phyloP scores from a whole-genome alignment of 2,797 vertebrate species.

The Sciurus vulgaris region DNA sequence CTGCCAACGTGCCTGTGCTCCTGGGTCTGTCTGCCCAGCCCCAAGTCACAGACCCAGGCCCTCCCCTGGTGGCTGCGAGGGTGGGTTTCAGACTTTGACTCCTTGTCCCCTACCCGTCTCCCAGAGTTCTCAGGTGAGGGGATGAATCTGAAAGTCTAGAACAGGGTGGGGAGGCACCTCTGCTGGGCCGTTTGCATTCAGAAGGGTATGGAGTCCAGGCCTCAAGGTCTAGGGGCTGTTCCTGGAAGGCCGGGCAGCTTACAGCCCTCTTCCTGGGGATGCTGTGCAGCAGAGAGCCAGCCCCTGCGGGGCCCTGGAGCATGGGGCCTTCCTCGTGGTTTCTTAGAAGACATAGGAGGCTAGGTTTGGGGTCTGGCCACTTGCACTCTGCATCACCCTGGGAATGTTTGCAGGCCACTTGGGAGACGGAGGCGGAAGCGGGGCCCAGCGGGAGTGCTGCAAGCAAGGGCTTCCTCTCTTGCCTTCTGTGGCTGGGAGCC shows the following conservation, averaged over 20 bases:
- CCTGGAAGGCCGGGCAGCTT: background rate
- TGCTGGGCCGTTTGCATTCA: background rate
- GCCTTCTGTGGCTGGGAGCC: background rate
- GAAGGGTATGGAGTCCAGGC: background rate
- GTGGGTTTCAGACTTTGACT: background rate
- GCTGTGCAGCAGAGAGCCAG: background rate
- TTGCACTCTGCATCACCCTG: background rate
- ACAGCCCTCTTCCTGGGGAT: background rate
- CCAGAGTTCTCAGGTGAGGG: background rate
- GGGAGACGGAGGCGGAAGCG: background rate
- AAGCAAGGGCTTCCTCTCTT: too few species aligned
- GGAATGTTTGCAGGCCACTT: background rate
- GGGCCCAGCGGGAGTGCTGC: background rate
- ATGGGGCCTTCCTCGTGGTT: background rate
- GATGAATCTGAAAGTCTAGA: background rate
- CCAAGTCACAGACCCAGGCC: background rate
- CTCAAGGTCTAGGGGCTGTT: background rate
- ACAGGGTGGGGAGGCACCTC: too few species aligned
- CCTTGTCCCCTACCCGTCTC: rapidly evolving
- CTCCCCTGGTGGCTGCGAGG: background rate
- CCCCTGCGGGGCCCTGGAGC: background rate
- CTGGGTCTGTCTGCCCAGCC: background rate
- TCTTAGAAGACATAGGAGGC: background rate
- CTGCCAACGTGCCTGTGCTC: background rate
- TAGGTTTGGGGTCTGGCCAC: background rate